Evolutionary conservation across 1,140 invertebrate species (phyloP).

Genomic region (Pseudomyrmex concolor): DNA sequence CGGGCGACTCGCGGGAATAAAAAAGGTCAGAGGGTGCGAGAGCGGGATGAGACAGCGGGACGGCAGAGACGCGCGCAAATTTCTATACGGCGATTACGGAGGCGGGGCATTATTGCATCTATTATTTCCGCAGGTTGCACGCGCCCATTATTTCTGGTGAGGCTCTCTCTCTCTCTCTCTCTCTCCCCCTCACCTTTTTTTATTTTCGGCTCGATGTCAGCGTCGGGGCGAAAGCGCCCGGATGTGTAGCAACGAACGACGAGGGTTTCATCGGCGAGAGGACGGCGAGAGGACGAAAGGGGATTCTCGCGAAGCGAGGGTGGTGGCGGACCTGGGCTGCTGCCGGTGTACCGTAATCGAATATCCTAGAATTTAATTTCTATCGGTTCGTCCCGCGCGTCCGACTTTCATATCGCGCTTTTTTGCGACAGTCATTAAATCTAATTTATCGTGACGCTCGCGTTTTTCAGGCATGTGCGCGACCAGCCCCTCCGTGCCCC

Average conservation of each 20-base stretch:
- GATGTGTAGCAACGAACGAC: conserved; percentile 67
- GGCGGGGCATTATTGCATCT: conserved; percentile 63
- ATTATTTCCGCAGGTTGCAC: conserved; percentile 69
- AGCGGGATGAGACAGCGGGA: conserved; percentile 29
- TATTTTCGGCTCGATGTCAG: conserved; percentile 63
- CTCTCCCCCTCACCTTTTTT: conserved; percentile 39
- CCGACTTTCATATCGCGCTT: conserved; percentile 85
- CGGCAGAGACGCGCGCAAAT: conserved; percentile 54
- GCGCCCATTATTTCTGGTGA: conserved; percentile 64
- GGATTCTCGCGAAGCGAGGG: conserved; percentile 24
- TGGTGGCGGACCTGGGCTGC: conserved; percentile 53
- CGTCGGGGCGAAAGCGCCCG: conserved; percentile 62
- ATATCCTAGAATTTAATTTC: conserved; percentile 85
- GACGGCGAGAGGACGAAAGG: conserved; percentile 44
- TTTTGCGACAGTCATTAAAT: conserved; percentile 84
- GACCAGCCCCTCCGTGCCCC: neutral
- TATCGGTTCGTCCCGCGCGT: conserved; percentile 83
- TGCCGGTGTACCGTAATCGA: conserved; percentile 80
- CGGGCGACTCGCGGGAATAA: conserved; percentile 57
- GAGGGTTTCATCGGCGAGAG: conserved; percentile 69
- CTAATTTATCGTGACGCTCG: conserved; percentile 83
- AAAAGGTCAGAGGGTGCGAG: conserved; percentile 47
- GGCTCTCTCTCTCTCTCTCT: conserved; percentile 28
- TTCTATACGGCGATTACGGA: conserved; percentile 66
- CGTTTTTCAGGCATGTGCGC: conserved; percentile 72